Evolutionary conservation across 2,113 vertebrate genomes (phyloP).

Genomic region (Melanostigma gelatinosum): DNA sequence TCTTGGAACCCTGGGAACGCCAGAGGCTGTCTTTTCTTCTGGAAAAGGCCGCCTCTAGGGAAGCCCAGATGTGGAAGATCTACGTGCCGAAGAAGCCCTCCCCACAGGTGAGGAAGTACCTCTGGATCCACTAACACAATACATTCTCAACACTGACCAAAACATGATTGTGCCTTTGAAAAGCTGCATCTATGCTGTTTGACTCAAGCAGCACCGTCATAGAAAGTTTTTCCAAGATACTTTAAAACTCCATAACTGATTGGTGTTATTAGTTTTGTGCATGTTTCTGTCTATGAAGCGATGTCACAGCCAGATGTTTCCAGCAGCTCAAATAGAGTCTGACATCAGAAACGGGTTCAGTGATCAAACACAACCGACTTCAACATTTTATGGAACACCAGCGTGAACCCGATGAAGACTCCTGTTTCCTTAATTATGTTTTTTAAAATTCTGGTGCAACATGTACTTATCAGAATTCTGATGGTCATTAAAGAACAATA

Average conservation of each 20-base stretch:
- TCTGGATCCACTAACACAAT: background rate
- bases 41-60: constrained; percentile 95
- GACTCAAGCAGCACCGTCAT: background rate
- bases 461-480: background rate
- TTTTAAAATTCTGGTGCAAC: background rate
- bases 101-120: constrained; percentile 86
- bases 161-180: background rate
- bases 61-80: constrained; percentile 95
- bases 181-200: background rate
- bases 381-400: background rate
- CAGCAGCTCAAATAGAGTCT: background rate
- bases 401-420: no score
- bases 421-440: background rate
- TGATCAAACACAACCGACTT: background rate
- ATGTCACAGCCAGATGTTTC: background rate
- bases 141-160: background rate
- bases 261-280: background rate
- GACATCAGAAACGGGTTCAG: background rate
- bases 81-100: constrained; percentile 92
- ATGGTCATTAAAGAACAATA: background rate
- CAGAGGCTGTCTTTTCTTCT: constrained; percentile 96
- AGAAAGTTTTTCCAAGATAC: background rate
- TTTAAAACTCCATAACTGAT: background rate
- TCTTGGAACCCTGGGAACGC: constrained; percentile 92
- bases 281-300: background rate